Evolutionary conservation across 53 echinoderm and acorn worm species (phyloP).

Genomic region (Pentamera pediparva): DNA sequence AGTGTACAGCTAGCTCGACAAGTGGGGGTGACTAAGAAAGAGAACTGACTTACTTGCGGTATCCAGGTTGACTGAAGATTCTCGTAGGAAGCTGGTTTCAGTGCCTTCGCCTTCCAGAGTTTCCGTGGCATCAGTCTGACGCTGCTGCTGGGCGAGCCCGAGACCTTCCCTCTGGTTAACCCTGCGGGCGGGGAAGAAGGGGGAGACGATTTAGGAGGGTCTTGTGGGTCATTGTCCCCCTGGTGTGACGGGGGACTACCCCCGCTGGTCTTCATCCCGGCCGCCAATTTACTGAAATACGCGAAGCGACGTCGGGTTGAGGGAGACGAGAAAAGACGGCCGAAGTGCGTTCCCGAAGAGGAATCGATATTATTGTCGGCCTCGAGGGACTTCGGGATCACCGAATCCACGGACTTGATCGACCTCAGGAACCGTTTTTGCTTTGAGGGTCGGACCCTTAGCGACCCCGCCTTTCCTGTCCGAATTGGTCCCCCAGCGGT

Average conservation of each 20-base stretch:
- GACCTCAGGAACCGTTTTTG: slow-evolving; percentile 5
- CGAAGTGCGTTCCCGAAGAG: slow-evolving; percentile 3
- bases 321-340: slow-evolving; percentile 19
- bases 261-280: slow-evolving; percentile 8
- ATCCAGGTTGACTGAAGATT: slow-evolving; percentile 13
- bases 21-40: too few relatives aligned
- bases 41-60: slow-evolving; percentile 15
- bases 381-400: neutral
- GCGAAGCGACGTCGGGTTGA: slow-evolving; percentile 29
- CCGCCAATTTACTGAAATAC: slow-evolving; percentile 18
- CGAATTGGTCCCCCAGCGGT: neutral
- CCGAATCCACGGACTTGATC: slow-evolving; percentile 31
- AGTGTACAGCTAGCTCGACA: too few relatives aligned
- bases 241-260: neutral
- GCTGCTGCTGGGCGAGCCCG: slow-evolving; percentile 13
- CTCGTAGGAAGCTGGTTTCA: slow-evolving; percentile 13
- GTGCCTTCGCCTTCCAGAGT: slow-evolving; percentile 31
- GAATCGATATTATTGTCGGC: neutral
- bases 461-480: neutral
- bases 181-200: slow-evolving; percentile 34
- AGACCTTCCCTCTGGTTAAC: neutral
- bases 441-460: neutral
- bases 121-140: slow-evolving; percentile 36
- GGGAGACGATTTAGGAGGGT: slow-evolving; percentile 6
- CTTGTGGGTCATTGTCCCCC: slow-evolving; percentile 3